A percentile compares a stretch with the other conserved stretches of the same genome.
phyloP scores from a whole-genome alignment of 2,113 vertebrate genomes.

The Oreotragus oreotragus region DNA sequence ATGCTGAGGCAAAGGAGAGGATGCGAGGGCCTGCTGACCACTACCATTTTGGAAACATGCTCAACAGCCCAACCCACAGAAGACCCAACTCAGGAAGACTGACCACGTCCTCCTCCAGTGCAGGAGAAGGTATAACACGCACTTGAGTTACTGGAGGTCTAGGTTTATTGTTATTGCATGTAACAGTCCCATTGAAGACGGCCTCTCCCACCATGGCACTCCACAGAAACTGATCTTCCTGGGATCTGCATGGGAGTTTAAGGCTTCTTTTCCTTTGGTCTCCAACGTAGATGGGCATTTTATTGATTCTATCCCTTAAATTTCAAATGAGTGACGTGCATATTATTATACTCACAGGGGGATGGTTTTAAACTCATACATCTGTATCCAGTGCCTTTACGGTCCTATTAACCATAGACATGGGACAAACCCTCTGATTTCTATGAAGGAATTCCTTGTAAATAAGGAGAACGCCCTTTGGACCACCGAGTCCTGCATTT shows the following conservation, averaged over 20 bases:
- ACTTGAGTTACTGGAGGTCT: neutral
- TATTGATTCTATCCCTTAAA: constrained; percentile 36
- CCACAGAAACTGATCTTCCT: neutral
- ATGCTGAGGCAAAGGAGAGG: neutral
- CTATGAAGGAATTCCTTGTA: neutral
- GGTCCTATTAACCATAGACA: constrained; percentile 46
- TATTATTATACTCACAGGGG: constrained; percentile 44
- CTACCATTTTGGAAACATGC: accelerated
- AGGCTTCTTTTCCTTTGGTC: neutral
- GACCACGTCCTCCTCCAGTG: neutral
- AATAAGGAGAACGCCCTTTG: neutral
- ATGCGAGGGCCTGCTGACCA: accelerated
- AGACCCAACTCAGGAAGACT: neutral
- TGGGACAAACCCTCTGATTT: neutral
- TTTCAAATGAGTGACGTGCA: constrained; percentile 52
- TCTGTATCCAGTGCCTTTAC: neutral
- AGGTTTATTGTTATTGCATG: neutral
- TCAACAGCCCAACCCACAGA: accelerated
- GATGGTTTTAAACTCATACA: constrained; percentile 18
- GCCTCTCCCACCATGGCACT: neutral
- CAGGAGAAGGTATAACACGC: neutral
- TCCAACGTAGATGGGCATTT: constrained; percentile 48
- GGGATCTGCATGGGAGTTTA: neutral
- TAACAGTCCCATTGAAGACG: neutral
- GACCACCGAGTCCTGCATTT: neutral